Percentiles rank a stretch among this genome's conserved stretches.
Conservation (phyloP, 2,797 vertebrate genomes). For the Amblyopsis hoosieri region DNA sequence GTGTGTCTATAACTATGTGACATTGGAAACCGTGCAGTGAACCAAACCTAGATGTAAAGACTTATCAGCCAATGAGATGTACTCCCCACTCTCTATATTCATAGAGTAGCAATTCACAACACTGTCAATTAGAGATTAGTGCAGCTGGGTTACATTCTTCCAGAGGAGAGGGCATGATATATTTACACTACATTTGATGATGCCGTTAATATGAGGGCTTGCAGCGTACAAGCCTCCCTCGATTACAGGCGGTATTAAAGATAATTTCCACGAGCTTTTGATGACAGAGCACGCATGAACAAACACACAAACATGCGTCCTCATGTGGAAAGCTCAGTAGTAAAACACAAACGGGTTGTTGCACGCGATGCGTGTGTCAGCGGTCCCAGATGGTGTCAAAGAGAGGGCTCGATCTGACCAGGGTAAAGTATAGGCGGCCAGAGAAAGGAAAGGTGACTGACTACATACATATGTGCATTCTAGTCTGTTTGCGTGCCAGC, state of each 20-base stretch:
- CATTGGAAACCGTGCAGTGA: slow-evolving; percentile 26
- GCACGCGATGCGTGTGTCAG: slow-evolving; percentile 58
- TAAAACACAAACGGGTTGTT: slow-evolving; percentile 60
- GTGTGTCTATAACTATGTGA: slow-evolving; percentile 7
- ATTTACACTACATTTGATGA: slow-evolving; percentile 65
- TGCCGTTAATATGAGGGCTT: slow-evolving; percentile 68
- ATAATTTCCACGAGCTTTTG: slow-evolving; percentile 67
- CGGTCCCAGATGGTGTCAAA: slow-evolving; percentile 55
- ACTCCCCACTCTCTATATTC: slow-evolving; percentile 34
- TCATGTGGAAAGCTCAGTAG: slow-evolving; percentile 59
- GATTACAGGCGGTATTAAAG: slow-evolving; percentile 69
- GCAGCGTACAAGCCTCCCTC: slow-evolving; percentile 51
- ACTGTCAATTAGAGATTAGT: slow-evolving; percentile 69
- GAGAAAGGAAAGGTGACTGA: no score
- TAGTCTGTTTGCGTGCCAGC: slow-evolving; percentile 14
- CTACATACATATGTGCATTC: no score
- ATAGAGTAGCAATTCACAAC: slow-evolving; percentile 66
- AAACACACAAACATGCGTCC: slow-evolving; percentile 22
- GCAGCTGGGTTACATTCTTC: slow-evolving; percentile 59
- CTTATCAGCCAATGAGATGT: slow-evolving; percentile 45
- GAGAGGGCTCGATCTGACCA: slow-evolving; percentile 36
- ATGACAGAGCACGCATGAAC: slow-evolving; percentile 61
- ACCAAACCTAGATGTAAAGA: slow-evolving; percentile 45
- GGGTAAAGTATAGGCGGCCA: slow-evolving; percentile 49
- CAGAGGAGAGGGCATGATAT: slow-evolving; percentile 52